Evolutionary conservation across 2,888 invertebrate species (phyloP).

Genomic region (Saturnia japonica): DNA sequence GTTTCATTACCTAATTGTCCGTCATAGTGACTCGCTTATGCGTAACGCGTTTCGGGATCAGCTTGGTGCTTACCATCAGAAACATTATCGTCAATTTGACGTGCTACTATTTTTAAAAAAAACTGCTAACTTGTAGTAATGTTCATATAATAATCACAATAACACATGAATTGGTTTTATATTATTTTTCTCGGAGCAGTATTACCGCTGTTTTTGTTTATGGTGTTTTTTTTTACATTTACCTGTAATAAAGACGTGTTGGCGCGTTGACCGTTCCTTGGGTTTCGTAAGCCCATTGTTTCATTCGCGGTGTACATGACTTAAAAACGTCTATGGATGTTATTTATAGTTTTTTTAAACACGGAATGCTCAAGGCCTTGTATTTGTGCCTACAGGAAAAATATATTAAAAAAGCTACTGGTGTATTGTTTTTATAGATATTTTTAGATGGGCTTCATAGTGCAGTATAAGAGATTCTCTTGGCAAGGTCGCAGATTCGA

Average conservation of each 20-base stretch:
- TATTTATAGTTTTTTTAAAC: slow-evolving; percentile 14
- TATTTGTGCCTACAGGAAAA: slow-evolving; percentile 1
- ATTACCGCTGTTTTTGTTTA: slow-evolving; percentile 23
- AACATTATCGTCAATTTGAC: no score
- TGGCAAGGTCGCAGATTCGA: no score
- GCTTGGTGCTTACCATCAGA: no score
- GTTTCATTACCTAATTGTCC: no score
- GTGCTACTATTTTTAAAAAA: no score
- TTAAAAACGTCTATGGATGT: slow-evolving; percentile 15
- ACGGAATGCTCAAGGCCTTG: background rate
- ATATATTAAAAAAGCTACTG: background rate
- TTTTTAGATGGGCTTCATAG: background rate
- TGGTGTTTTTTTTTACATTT: slow-evolving; percentile 38
- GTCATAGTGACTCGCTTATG: no score
- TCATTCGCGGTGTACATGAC: slow-evolving; percentile 25
- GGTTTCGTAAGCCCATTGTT: slow-evolving; percentile 64
- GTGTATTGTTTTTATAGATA: background rate
- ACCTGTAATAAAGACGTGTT: slow-evolving; percentile 38
- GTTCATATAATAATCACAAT: background rate
- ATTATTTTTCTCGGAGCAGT: slow-evolving; percentile 10
- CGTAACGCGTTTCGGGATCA: no score
- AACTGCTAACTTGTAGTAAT: no score
- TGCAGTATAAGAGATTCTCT: no score
- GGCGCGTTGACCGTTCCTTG: slow-evolving; percentile 57
- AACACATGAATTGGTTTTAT: background rate